phyloP scores from a whole-genome alignment of 2,113 vertebrate genomes.

The Conger conger region DNA sequence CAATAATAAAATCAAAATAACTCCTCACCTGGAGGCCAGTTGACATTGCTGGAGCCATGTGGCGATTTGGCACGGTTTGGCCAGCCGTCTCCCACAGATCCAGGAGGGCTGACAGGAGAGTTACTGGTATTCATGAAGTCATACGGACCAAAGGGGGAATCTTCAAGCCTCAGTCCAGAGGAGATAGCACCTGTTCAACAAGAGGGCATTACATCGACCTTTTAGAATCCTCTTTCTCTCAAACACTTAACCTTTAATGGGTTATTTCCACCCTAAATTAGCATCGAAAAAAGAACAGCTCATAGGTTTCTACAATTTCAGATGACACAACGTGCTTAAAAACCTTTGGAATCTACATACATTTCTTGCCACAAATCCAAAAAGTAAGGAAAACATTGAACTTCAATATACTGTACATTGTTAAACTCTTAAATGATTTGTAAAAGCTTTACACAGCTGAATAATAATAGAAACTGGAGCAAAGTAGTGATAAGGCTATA shows the following conservation, averaged over 20 bases:
- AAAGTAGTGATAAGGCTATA: neutral
- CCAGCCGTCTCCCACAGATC: slow-evolving; percentile 96
- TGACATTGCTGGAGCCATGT: slow-evolving; percentile 93
- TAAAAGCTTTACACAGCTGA: no score
- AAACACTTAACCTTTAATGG: neutral
- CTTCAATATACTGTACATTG: no score
- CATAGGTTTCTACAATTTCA: neutral
- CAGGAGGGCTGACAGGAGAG: slow-evolving; percentile 93
- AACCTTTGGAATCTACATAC: neutral
- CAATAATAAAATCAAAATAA: neutral
- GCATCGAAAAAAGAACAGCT: neutral
- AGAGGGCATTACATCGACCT: neutral
- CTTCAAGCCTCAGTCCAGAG: slow-evolving; percentile 97
- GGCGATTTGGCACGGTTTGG: slow-evolving; percentile 98
- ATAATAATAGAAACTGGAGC: no score
- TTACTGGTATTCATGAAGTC: slow-evolving; percentile 93
- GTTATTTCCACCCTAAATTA: neutral
- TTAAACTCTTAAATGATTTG: no score
- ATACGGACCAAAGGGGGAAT: slow-evolving; percentile 89
- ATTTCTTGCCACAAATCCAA: neutral
- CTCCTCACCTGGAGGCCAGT: slow-evolving; percentile 86
- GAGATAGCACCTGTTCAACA: slow-evolving; percentile 89
- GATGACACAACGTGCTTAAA: neutral
- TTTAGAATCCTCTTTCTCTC: neutral
- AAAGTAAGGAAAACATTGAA: no score